Base-by-base conservation (phyloP, 1,140 invertebrate species). In the Drosophila fuyamai region DNA sequence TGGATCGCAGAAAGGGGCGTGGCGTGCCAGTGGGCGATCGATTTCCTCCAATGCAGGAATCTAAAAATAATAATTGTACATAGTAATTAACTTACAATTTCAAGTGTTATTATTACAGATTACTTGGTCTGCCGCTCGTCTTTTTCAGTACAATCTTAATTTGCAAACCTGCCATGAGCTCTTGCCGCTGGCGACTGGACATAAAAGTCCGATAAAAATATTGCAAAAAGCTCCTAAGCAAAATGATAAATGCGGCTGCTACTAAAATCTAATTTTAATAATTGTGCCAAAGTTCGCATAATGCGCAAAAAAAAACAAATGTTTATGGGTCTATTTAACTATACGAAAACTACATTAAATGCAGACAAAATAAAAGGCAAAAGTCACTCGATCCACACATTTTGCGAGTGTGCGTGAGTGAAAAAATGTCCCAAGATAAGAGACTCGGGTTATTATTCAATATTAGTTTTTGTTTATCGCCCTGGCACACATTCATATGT, bases 1-100 rank as follows among this genome's bases (percentile, higher is more conserved):
- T 90, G 7, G 90, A 80, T 44, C 88, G 84, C 56, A 81, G 65
- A 36, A 90, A 83, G 23, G 77, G 70, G 13, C 70, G 73, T 9
- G 78, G 70, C 7, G 86, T 55, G 32, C 61, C 46, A 13, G 79
- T 58, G 9, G 90, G 91, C 16, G 91, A 92, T 58, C 88, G 90
- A 43, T 92, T 91, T 35, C 79, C 76, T 7, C 85, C 70, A 36
- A 92, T 84, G 70, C 91, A 92, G 61, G 91, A 92, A 74, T 92
- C 91, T 92, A 2, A 54, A 54, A 47, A 27, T 44, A 47, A 27
- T 44, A 16, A 29, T 27, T 38, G 9, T 0, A 10, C 23, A 16
- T 9, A 13, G 29, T n/a, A 50, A 14, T 65, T 41, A 46, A 6
- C 5, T 44, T 6, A 50, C 1, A 9, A 10, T 16, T 27, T 8